Conservation (phyloP, 2,888 invertebrate genomes). For the Plebejus argus region DNA sequence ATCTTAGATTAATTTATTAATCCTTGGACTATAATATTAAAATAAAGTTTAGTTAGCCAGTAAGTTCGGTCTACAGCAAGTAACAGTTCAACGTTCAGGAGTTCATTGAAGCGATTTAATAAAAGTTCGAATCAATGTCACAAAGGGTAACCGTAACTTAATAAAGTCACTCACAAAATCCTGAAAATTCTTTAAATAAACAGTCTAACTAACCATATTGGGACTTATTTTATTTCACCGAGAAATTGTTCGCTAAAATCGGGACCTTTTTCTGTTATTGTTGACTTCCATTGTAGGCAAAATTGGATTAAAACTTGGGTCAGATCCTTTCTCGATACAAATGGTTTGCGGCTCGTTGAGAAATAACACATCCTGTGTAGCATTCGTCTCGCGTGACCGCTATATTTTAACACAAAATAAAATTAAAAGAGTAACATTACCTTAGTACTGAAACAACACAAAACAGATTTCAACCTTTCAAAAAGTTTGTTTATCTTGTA, state of each 20-base stretch:
- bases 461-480: neutral
- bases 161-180: conserved; percentile 16
- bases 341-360: conserved; percentile 23
- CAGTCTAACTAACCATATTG: conserved; percentile 20
- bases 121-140: conserved; percentile 16
- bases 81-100: neutral
- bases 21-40: no score
- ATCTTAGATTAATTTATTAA: neutral
- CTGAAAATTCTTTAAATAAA: conserved; percentile 3
- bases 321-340: conserved; percentile 34
- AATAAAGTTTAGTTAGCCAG: neutral
- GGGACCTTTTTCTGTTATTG: conserved; percentile 33
- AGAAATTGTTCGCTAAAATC: conserved; percentile 25
- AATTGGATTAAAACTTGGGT: conserved; percentile 34
- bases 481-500: neutral
- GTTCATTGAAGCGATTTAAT: conserved; percentile 12
- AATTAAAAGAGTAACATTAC: conserved; percentile 1
- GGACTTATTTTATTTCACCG: conserved; percentile 17
- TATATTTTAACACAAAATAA: conserved; percentile 25
- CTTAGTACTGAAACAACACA: neutral
- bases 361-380: conserved; percentile 18
- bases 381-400: conserved; percentile 29
- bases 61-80: neutral
- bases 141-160: neutral
- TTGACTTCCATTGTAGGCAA: conserved; percentile 32